phyloP scores from a whole-genome alignment of 2,797 vertebrate genomes.

The Catostomus latipinnis region DNA sequence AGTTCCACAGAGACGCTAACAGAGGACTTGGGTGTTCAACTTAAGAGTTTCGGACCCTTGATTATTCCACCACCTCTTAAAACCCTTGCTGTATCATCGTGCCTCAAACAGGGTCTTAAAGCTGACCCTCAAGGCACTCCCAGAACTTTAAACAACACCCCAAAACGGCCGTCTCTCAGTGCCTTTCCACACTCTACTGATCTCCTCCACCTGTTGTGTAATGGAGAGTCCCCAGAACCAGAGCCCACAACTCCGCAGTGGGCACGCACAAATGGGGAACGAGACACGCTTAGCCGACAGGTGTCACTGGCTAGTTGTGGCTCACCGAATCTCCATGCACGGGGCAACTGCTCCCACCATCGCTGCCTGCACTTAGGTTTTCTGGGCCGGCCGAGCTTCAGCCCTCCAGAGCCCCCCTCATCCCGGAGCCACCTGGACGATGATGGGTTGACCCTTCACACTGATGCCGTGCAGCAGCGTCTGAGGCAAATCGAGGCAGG shows the following conservation, averaged over 20 bases:
- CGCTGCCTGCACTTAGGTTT: slow-evolving; percentile 78
- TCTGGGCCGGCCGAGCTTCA: slow-evolving; percentile 72
- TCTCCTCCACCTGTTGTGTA: slow-evolving; percentile 69
- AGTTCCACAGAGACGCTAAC: slow-evolving; percentile 89
- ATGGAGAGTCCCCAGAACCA: slow-evolving; percentile 76
- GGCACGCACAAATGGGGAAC: slow-evolving; percentile 79
- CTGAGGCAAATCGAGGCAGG: slow-evolving; percentile 94
- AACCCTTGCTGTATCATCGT: slow-evolving; percentile 53
- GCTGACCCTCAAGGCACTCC: slow-evolving; percentile 59
- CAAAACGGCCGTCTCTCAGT: slow-evolving; percentile 80
- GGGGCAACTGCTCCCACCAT: slow-evolving; percentile 75
- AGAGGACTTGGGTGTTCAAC: slow-evolving; percentile 77
- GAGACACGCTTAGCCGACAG: slow-evolving; percentile 85
- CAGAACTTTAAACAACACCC: slow-evolving; percentile 83
- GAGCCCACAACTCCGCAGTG: slow-evolving; percentile 69
- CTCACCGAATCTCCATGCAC: slow-evolving; percentile 79
- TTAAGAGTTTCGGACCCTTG: slow-evolving; percentile 62
- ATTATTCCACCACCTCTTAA: slow-evolving; percentile 54
- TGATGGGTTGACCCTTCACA: slow-evolving; percentile 91
- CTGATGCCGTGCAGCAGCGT: slow-evolving; percentile 90
- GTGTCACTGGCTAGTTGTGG: slow-evolving; percentile 83
- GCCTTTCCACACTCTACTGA: slow-evolving; percentile 77
- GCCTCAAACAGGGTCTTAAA: slow-evolving; percentile 48
- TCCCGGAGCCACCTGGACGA: slow-evolving; percentile 91
- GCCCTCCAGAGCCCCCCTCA: slow-evolving; percentile 86